Evolutionary conservation across 1,140 invertebrate species (phyloP).

Genomic region (Ladona fulva): DNA sequence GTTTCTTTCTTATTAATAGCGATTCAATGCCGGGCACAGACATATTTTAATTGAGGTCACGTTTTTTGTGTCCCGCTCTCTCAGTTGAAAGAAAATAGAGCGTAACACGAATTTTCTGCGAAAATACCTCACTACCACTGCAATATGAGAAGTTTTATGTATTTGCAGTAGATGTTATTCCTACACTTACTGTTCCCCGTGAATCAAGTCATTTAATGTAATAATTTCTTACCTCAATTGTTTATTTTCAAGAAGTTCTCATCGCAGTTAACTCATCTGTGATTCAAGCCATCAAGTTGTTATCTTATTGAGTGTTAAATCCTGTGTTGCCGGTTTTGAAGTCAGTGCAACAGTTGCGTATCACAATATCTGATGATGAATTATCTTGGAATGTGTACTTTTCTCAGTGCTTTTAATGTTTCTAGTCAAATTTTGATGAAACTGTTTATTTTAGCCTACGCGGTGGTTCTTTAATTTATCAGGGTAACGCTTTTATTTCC

Average conservation of each 20-base stretch:
- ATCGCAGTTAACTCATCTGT: background rate
- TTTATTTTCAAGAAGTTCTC: background rate
- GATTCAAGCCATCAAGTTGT: background rate
- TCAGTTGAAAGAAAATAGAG: too few species aligned
- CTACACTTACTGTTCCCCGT: too few species aligned
- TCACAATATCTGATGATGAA: background rate
- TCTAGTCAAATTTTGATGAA: background rate
- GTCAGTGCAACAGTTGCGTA: background rate
- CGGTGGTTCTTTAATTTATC: background rate
- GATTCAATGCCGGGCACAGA: background rate
- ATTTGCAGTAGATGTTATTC: too few species aligned
- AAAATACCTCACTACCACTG: background rate
- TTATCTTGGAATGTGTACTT: background rate
- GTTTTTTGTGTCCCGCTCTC: background rate
- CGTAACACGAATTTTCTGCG: background rate
- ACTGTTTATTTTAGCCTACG: background rate
- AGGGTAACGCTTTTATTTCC: background rate
- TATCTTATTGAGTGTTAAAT: background rate
- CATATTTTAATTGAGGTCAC: background rate
- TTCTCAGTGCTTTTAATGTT: background rate
- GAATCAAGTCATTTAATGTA: too few species aligned
- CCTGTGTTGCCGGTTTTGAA: background rate
- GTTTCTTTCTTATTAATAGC: background rate
- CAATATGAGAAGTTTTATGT: too few species aligned
- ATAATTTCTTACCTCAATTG: background rate